Conservation (phyloP, 2,113 vertebrate genomes). For the Tragelaphus imberbis region DNA sequence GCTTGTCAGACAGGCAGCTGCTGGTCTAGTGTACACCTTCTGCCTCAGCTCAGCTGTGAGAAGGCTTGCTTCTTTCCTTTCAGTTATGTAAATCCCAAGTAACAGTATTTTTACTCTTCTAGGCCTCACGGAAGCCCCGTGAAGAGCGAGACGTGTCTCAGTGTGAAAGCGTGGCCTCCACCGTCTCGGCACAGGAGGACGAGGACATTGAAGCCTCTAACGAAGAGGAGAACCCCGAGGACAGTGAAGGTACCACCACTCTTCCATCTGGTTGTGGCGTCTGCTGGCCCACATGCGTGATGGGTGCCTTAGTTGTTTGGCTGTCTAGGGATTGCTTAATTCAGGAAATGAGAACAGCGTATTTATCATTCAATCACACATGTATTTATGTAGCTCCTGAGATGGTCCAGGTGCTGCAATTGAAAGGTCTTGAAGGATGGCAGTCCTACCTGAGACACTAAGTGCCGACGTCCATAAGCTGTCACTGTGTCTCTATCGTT, state of each 20-base stretch:
- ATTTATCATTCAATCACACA: neutral
- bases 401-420: neutral
- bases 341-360: slow-evolving; percentile 3
- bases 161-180: slow-evolving; percentile 91
- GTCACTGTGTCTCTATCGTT: neutral
- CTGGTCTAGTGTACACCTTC: neutral
- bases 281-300: neutral
- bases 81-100: neutral
- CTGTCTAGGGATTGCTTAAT: neutral
- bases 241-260: slow-evolving; percentile 90
- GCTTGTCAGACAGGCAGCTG: neutral
- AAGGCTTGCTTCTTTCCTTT: neutral
- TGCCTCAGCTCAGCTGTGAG: neutral
- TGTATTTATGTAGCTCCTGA: neutral
- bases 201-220: slow-evolving; percentile 89
- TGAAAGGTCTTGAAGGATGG: neutral
- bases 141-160: slow-evolving; percentile 93
- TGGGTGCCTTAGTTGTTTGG: neutral
- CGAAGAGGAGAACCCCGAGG: slow-evolving; percentile 95
- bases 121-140: slow-evolving; percentile 88
- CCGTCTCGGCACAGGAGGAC: slow-evolving; percentile 92
- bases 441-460: neutral
- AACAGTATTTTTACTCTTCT: neutral
- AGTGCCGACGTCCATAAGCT: neutral
- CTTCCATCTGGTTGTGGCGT: neutral